Percentiles rank a stretch among this genome's conserved stretches.
These are phyloP conservation scores for Sebastes kiyomatsui DNA, from an alignment of 2,797 vertebrate genomes.

Conservation along the genomic window DNA sequence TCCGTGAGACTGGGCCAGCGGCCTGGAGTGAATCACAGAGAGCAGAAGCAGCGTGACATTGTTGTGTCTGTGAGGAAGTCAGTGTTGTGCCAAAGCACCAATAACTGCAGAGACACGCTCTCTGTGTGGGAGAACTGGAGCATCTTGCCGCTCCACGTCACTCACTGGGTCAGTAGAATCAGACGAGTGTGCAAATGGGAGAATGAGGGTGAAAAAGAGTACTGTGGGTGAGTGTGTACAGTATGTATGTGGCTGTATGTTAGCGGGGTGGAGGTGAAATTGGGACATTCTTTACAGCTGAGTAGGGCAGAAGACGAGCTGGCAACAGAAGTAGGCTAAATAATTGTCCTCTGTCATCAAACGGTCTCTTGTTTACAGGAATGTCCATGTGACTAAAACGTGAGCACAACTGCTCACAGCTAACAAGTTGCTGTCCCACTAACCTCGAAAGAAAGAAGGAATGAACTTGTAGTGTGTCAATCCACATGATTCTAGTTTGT, in stretches of 20 bases:
- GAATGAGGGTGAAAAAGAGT: conserved; percentile 16
- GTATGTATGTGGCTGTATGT: conserved; percentile 38
- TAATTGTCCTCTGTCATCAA: conserved; percentile 65
- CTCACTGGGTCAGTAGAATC: conserved; percentile 50
- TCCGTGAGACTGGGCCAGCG: conserved; percentile 25
- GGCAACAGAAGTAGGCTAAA: conserved; percentile 78
- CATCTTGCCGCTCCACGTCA: conserved; percentile 36
- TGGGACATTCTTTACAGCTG: conserved; percentile 76
- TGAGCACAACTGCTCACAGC: conserved; percentile 39
- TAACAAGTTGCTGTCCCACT: conserved; percentile 62
- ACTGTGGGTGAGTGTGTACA: not conserved
- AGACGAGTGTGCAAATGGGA: conserved; percentile 23
- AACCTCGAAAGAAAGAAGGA: conserved; percentile 43
- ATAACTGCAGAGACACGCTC: conserved; percentile 44
- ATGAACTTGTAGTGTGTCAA: not conserved
- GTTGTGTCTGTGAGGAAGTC: conserved; percentile 56
- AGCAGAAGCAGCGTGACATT: conserved; percentile 26
- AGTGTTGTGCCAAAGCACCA: conserved; percentile 43
- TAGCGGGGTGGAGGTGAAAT: conserved; percentile 53
- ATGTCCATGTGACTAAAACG: conserved; percentile 75
- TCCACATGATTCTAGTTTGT: not conserved
- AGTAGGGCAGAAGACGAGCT: conserved; percentile 67
- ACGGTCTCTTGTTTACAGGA: conserved; percentile 72
- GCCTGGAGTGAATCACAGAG: conserved; percentile 34
- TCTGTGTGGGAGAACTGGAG: conserved; percentile 70